Evolutionary conservation across 1,140 invertebrate genomes (phyloP), one percentile per base, ranked within the genome.

Genomic region (Saxidomus purpurata): DNA sequence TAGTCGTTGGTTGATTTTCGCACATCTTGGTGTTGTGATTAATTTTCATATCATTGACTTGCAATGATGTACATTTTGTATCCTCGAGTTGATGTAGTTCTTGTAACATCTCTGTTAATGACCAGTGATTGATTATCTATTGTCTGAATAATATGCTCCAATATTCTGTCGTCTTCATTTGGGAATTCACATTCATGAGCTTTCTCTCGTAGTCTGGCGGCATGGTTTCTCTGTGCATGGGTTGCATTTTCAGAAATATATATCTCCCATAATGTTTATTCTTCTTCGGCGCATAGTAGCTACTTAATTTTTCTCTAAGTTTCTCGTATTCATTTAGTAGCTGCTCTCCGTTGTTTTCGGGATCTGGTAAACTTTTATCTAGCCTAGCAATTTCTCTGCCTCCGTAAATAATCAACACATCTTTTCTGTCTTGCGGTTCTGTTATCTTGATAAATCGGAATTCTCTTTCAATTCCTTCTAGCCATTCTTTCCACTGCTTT

Each of bases 241-340:
- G 36, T 49, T 40, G 11, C 74, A 77, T 77, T 6, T 77, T 77
- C 25, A 76, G n/a, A 76, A 43, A 76, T 13, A 36, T 40, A 76
- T 76, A 76, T 19, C 17, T 11, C 3, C 3, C 19, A 2, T 76
- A 76, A 36, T 36, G n/a, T 19, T 0, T 36, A 25, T 76, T 76
- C 71, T 76, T 76, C 25, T 76, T 76, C 13, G 71, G 71, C 15
- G 71, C 34, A 76, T 36, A 76, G 15, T 76, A 76, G 13, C 49
- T 25, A 15, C 15, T 49, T 40, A 77, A 49, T 52, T 77, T 77
- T 25, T 9, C 47, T 77, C n/a, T 49, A 19, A 77, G n/a, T 47
- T 77, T 77, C 40, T 77, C 22, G 28, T 77, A 77, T 49, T 43
- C 28, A 38, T n/a, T n/a, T n/a, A n/a, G n/a, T n/a, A n/a, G n/a